phyloP scores from a whole-genome alignment of 2,113 vertebrate genomes.

The Strix aluco region DNA sequence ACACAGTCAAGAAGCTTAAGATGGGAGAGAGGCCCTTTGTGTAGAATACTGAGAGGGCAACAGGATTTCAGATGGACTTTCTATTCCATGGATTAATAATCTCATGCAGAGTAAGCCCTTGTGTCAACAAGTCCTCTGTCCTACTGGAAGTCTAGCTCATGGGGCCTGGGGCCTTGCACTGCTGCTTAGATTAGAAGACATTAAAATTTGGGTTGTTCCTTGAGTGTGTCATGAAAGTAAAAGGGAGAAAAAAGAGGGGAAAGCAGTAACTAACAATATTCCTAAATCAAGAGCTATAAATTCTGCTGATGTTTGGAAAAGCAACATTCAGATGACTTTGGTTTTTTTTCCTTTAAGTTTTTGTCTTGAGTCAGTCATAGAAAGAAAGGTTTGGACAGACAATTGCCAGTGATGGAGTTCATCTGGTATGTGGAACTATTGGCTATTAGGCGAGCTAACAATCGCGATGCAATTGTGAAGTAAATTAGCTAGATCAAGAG shows the following conservation, averaged over 20 bases:
- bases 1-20: accelerated
- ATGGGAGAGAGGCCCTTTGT: background rate
- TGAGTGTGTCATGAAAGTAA: background rate
- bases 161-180: background rate
- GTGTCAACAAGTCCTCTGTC: background rate
- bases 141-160: background rate
- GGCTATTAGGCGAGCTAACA: background rate
- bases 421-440: background rate
- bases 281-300: background rate
- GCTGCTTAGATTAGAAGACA: background rate
- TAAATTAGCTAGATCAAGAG: conserved; percentile 31
- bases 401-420: background rate
- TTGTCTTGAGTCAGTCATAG: background rate
- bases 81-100: background rate
- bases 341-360: background rate
- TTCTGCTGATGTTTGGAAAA: background rate
- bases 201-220: background rate
- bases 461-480: background rate
- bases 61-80: background rate
- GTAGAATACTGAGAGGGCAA: background rate
- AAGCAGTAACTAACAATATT: background rate
- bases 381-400: background rate
- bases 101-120: background rate
- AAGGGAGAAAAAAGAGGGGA: background rate
- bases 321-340: background rate